Conservation (phyloP, 2,888 invertebrate species). For the Chydorus sphaericus region DNA sequence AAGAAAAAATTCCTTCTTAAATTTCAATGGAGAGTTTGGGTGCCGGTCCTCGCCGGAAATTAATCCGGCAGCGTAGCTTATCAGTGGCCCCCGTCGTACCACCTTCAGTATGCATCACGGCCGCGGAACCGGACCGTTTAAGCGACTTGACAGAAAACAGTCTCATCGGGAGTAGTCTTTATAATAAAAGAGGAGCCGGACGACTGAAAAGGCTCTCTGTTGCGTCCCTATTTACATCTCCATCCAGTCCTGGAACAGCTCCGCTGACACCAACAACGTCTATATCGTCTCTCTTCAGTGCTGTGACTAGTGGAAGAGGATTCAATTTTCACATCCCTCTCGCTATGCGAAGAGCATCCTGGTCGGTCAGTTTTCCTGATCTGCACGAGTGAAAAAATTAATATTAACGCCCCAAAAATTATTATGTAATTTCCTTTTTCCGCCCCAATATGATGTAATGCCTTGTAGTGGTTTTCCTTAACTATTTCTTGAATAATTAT, state of each 20-base stretch:
- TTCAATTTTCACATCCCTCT: slow-evolving; percentile 5
- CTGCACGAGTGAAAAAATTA: background rate
- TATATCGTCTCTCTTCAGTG: background rate
- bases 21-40: too few species aligned
- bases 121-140: background rate
- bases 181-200: background rate
- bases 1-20: too few species aligned
- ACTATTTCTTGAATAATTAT: too few species aligned
- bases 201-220: background rate
- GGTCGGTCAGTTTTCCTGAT: slow-evolving; percentile 8
- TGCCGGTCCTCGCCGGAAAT: too few species aligned
- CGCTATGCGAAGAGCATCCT: slow-evolving; percentile 1
- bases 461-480: too few species aligned
- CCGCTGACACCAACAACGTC: background rate
- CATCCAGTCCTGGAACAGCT: too few species aligned
- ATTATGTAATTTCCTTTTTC: too few species aligned
- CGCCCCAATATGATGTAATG: too few species aligned
- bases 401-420: too few species aligned
- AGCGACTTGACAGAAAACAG: background rate
- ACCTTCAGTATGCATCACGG: slow-evolving; percentile 3
- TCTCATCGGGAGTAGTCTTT: background rate
- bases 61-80: too few species aligned
- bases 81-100: too few species aligned
- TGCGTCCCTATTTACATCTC: too few species aligned
- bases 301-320: background rate